A percentile compares a stretch with the other conserved stretches of the same genome.
Evolutionary conservation across 2,113 vertebrate genomes (phyloP).

Genomic region (Cephalopterus ornatus): DNA sequence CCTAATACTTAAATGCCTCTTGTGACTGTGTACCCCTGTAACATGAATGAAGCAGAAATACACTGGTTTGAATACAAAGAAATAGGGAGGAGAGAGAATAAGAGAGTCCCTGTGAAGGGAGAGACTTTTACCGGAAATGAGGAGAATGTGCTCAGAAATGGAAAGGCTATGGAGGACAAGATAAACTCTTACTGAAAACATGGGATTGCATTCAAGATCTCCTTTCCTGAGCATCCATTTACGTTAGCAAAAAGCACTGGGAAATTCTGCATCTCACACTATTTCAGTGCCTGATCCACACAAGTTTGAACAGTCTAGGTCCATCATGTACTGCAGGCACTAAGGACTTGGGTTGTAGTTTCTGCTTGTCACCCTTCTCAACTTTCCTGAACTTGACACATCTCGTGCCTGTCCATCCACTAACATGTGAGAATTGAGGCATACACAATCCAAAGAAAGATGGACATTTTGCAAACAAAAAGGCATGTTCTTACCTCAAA

Average conservation of each 20-base stretch:
- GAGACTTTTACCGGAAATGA: not conserved
- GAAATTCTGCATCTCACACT: not conserved
- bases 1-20: not conserved
- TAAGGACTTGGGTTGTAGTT: not conserved
- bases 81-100: not conserved
- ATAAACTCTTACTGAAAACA: not conserved
- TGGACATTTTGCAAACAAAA: not conserved
- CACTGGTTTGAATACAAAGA: not conserved
- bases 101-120: not conserved
- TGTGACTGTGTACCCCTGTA: not conserved
- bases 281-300: not conserved
- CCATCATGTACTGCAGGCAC: not conserved
- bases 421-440: not conserved
- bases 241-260: not conserved
- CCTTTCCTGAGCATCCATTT: not conserved
- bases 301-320: not conserved
- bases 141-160: not conserved
- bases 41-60: not conserved
- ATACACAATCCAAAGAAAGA: not conserved
- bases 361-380: not conserved
- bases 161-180: not conserved
- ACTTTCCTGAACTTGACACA: not conserved
- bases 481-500: not conserved
- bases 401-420: not conserved
- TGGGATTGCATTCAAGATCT: not conserved